These are phyloP conservation scores for Idaea biselata DNA, from an alignment of 2,888 invertebrate species.

Conservation along the genomic window DNA sequence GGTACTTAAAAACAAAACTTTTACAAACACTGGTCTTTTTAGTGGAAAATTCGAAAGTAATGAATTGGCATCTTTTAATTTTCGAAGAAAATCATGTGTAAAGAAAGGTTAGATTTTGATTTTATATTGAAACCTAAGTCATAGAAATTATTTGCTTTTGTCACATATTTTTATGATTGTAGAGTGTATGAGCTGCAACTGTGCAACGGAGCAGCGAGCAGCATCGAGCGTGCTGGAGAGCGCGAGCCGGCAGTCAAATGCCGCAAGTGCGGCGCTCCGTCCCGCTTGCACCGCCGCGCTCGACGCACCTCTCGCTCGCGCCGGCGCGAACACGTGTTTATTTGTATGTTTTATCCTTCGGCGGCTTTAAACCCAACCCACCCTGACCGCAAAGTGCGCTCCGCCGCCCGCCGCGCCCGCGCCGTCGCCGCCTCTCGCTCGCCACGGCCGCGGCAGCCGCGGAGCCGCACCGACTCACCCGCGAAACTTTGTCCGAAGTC, in stretches of 20 bases:
- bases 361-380: constrained; percentile 85
- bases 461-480: constrained; percentile 68
- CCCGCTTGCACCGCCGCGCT: constrained; percentile 65
- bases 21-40: too few species aligned
- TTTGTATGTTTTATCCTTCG: constrained; percentile 83
- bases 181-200: background rate
- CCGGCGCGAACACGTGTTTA: constrained; percentile 83
- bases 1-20: too few species aligned
- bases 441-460: constrained; percentile 66
- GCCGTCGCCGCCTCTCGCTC: constrained; percentile 73
- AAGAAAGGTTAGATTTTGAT: too few species aligned
- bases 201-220: constrained; percentile 17
- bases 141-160: background rate
- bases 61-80: too few species aligned
- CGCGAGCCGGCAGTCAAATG: constrained; percentile 70
- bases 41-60: too few species aligned
- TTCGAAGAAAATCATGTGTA: too few species aligned
- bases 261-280: constrained; percentile 68
- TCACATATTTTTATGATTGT: background rate
- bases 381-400: constrained; percentile 84
- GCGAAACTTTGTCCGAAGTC: constrained; percentile 80
- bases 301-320: constrained; percentile 77
- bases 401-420: constrained; percentile 80
- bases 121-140: too few species aligned
- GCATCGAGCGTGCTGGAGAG: constrained; percentile 41